phyloP scores from a whole-genome alignment of 2,113 vertebrate species.

The Pterocles gutturalis region DNA sequence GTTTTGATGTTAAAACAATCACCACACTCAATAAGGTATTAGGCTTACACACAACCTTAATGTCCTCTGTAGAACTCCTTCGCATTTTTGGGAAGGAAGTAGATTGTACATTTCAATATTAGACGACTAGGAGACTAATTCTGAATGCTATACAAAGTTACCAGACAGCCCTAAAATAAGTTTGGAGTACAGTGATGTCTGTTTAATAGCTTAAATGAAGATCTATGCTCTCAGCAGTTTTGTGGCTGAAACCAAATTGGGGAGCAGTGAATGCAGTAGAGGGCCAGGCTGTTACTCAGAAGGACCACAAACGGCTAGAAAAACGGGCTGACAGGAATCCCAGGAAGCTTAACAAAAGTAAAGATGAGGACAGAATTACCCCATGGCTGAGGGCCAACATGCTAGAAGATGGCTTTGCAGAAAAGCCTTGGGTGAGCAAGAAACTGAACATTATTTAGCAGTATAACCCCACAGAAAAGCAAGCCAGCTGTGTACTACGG shows the following conservation, averaged over 20 bases:
- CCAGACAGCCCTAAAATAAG: background rate
- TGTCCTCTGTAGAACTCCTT: accelerated
- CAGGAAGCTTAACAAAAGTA: background rate
- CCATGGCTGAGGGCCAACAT: background rate
- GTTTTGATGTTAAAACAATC: background rate
- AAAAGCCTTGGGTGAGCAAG: background rate
- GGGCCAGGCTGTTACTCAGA: background rate
- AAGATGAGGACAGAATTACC: background rate
- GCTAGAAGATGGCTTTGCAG: background rate
- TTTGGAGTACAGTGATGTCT: background rate
- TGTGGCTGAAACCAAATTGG: background rate
- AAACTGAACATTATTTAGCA: background rate
- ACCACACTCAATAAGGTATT: accelerated
- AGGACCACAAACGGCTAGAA: background rate
- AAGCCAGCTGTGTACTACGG: background rate
- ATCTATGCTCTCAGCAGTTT: background rate
- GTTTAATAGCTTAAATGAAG: background rate
- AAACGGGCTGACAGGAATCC: background rate
- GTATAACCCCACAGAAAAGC: background rate
- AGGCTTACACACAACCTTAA: background rate
- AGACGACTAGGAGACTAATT: background rate
- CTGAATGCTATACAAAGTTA: background rate
- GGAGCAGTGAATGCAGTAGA: background rate
- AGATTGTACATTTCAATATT: background rate
- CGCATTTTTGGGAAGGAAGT: background rate